These are phyloP conservation scores for Celastrina argiolus DNA, from an alignment of 2,888 invertebrate species.

Conservation along the genomic window DNA sequence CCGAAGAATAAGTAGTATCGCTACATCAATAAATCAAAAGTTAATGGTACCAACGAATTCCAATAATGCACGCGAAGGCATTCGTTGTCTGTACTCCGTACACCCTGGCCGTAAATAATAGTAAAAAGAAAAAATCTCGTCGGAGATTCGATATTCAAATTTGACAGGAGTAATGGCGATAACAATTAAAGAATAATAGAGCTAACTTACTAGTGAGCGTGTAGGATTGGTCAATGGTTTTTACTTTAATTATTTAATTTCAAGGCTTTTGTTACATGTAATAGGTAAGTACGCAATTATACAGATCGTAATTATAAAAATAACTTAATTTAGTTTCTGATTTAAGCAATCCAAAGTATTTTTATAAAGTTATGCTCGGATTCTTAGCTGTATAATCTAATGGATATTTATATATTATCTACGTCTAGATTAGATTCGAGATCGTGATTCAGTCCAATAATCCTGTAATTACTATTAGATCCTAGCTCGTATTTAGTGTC, in stretches of 20 bases:
- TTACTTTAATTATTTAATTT: constrained; percentile 63
- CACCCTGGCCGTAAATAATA: constrained; percentile 50
- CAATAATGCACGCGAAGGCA: constrained; percentile 61
- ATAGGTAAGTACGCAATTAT: too few relatives aligned
- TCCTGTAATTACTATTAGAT: constrained; percentile 60
- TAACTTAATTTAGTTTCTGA: neutral
- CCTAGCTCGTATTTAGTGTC: constrained; percentile 39
- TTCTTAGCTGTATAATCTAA: constrained; percentile 38
- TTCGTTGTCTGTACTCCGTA: constrained; percentile 14
- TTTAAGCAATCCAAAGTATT: neutral
- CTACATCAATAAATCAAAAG: constrained; percentile 66
- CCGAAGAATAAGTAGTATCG: constrained; percentile 63
- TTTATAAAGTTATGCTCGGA: neutral
- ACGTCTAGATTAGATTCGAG: constrained; percentile 29
- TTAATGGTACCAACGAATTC: constrained; percentile 62
- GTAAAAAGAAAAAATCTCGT: constrained; percentile 55
- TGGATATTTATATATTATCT: constrained; percentile 23
- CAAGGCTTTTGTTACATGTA: neutral
- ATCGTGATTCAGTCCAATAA: constrained; percentile 74
- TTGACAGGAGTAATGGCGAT: constrained; percentile 72
- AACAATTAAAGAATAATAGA: constrained; percentile 48
- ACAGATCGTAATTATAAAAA: neutral
- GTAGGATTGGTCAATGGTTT: constrained; percentile 61
- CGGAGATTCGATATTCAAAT: constrained; percentile 68
- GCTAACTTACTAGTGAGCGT: constrained; percentile 70